These are phyloP conservation scores for Petrocephalus zakoni DNA, from an alignment of 2,113 vertebrate species.

Conservation along the genomic window DNA sequence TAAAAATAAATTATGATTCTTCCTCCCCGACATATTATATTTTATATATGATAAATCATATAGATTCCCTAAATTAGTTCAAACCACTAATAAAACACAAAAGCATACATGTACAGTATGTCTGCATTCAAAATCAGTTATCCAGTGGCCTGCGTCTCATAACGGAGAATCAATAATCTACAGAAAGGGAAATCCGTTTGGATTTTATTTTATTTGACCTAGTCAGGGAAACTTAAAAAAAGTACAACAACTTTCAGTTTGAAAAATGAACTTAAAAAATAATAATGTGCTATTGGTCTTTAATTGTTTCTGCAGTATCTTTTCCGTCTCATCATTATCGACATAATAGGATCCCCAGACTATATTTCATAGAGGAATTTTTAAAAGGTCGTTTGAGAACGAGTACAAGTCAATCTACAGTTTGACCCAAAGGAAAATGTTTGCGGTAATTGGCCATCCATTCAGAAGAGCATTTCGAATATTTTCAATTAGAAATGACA, in stretches of 20 bases:
- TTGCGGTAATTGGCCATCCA: background rate
- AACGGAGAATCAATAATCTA: too few relatives aligned
- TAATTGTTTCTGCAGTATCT: background rate
- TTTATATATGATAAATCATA: background rate
- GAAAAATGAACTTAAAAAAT: background rate
- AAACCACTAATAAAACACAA: too few relatives aligned
- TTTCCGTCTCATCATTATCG: background rate
- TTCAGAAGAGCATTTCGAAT: background rate
- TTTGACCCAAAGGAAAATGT: conserved; percentile 9
- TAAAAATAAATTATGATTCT: background rate
- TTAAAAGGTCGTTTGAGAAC: conserved; percentile 1
- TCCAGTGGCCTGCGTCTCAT: too few relatives aligned
- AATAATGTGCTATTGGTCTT: background rate
- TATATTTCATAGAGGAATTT: background rate
- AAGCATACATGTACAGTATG: background rate
- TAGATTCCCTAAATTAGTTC: background rate
- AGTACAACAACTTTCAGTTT: background rate
- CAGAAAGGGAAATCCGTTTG: too few relatives aligned
- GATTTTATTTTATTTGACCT: too few relatives aligned
- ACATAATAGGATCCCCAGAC: conserved; percentile 3
- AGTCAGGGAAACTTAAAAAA: too few relatives aligned
- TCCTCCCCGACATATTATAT: background rate
- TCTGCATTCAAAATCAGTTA: too few relatives aligned
- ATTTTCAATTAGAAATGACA: background rate
- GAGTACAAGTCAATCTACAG: background rate